Percentiles rank a stretch among this genome's conserved stretches.
These are phyloP conservation scores for Urocitellus parryii DNA, from an alignment of 2,113 vertebrate species.

Conservation along the genomic window DNA sequence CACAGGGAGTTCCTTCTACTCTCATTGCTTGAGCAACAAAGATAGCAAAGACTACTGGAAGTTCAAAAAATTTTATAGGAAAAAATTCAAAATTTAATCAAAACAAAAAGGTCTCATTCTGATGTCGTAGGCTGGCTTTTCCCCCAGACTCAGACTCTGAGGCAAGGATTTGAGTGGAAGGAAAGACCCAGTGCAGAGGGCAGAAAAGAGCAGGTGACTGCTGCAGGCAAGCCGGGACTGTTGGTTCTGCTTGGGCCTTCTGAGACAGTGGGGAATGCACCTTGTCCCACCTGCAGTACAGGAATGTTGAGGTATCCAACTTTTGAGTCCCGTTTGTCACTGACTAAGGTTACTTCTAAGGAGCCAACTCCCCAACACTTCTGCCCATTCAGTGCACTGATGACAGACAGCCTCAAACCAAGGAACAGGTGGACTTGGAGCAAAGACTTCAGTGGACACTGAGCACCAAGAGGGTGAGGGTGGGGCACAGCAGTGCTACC, in stretches of 20 bases:
- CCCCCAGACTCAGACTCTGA: background rate
- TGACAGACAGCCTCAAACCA: background rate
- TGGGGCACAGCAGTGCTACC: background rate
- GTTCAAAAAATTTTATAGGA: background rate
- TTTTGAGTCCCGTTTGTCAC: background rate
- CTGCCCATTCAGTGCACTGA: background rate
- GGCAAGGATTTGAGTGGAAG: background rate
- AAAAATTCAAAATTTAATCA: background rate
- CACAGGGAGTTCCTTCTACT: background rate
- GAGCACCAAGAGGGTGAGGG: no score
- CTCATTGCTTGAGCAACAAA: background rate
- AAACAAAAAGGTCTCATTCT: background rate
- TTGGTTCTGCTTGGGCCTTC: background rate
- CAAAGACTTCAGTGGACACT: accelerated
- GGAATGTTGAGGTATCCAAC: background rate
- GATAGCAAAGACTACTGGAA: background rate
- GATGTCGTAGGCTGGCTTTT: background rate
- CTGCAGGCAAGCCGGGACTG: accelerated
- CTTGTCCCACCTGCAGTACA: background rate
- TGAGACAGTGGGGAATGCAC: background rate
- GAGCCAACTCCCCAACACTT: background rate
- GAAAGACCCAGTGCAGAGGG: accelerated
- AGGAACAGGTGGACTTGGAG: background rate
- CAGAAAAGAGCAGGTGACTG: no score
- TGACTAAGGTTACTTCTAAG: background rate